phyloP scores from a whole-genome alignment of 1,140 invertebrate species.

The Drosophila arizonae region DNA sequence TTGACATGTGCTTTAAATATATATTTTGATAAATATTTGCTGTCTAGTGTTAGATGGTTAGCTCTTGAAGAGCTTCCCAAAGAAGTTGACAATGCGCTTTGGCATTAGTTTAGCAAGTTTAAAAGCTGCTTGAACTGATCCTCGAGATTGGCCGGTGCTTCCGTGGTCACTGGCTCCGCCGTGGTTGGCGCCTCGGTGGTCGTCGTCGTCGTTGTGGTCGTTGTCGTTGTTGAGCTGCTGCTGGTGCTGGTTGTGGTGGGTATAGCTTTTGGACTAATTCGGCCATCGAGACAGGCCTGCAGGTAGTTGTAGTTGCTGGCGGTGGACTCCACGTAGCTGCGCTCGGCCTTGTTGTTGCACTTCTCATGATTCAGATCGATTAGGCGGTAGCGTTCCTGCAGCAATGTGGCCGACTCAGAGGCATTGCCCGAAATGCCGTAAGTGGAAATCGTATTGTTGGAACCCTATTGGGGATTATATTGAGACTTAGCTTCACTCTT shows the following conservation, averaged over 20 bases:
- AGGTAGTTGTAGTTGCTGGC: slow-evolving; percentile 71
- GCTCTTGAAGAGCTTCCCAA: slow-evolving; percentile 25
- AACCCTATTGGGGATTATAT: slow-evolving; percentile 45
- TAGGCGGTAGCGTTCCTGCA: slow-evolving; percentile 74
- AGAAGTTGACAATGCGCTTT: not conserved
- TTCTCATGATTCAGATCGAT: slow-evolving; percentile 68
- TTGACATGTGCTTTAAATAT: too few relatives aligned
- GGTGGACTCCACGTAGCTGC: slow-evolving; percentile 60
- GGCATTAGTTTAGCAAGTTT: slow-evolving; percentile 70
- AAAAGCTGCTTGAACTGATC: slow-evolving; percentile 73
- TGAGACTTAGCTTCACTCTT: not conserved
- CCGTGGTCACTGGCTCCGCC: slow-evolving; percentile 30
- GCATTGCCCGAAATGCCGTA: slow-evolving; percentile 79
- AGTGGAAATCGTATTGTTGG: slow-evolving; percentile 69
- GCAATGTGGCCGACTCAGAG: slow-evolving; percentile 58
- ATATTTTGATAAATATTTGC: too few relatives aligned
- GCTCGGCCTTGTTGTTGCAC: slow-evolving; percentile 59
- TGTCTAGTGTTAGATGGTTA: slow-evolving; percentile 15
- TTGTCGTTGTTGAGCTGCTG: slow-evolving; percentile 50
- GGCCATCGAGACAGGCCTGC: slow-evolving; percentile 70
- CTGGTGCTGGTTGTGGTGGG: slow-evolving; percentile 38
- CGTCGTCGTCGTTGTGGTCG: slow-evolving; percentile 56
- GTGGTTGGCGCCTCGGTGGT: slow-evolving; percentile 52
- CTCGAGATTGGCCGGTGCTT: slow-evolving; percentile 45
- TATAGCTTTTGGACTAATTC: slow-evolving; percentile 46